Evolutionary conservation across 2,797 vertebrate genomes (phyloP).

Genomic region (Loris lydekkerianus): DNA sequence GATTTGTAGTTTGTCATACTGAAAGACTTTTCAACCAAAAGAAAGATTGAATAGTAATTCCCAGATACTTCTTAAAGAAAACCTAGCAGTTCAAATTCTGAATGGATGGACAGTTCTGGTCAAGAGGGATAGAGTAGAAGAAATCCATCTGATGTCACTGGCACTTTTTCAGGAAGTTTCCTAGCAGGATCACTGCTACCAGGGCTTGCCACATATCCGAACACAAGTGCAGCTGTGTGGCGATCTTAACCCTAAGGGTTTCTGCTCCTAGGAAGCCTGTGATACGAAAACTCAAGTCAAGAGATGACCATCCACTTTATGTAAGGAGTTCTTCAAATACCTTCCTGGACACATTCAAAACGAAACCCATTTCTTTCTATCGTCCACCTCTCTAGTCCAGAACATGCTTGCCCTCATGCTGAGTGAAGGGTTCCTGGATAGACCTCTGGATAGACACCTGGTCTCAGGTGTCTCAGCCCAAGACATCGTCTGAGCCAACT

Average conservation of each 20-base stretch:
- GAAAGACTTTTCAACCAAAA: slow-evolving; percentile 19
- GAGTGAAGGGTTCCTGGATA: neutral
- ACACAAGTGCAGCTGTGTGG: neutral
- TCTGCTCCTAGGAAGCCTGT: slow-evolving; percentile 17
- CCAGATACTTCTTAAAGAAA: slow-evolving; percentile 4
- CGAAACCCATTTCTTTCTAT: neutral
- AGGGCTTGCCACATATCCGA: neutral
- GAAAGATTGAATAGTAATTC: slow-evolving; percentile 16
- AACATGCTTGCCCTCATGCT: neutral
- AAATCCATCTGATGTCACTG: neutral
- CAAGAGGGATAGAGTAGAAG: neutral
- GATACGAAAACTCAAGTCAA: neutral
- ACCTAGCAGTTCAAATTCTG: neutral
- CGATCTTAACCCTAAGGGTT: neutral
- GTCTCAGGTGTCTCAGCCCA: neutral
- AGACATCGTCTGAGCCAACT: neutral
- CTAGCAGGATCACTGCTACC: neutral
- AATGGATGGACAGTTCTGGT: neutral
- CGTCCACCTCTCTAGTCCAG: neutral
- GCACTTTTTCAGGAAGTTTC: neutral
- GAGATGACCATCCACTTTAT: neutral
- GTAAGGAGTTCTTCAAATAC: neutral
- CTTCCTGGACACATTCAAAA: neutral
- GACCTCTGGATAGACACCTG: neutral
- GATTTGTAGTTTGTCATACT: neutral